phyloP scores from a whole-genome alignment of 1,140 invertebrate genomes.

The Trachymyrmex cornetzi region DNA sequence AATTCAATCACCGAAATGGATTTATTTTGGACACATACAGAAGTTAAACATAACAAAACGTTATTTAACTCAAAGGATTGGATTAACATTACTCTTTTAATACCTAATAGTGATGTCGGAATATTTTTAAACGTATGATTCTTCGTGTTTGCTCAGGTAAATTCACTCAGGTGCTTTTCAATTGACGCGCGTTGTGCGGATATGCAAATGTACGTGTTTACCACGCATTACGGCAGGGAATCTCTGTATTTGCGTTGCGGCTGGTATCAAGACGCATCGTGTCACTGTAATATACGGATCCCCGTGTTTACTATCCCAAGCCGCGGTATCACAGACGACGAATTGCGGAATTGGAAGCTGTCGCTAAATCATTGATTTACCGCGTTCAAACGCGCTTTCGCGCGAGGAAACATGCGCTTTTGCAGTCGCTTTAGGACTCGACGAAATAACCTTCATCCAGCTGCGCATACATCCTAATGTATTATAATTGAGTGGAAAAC shows the following conservation, averaged over 20 bases:
- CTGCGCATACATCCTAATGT: not conserved
- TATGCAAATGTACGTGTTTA: conserved; percentile 54
- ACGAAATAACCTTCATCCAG: not conserved
- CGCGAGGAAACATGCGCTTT: conserved; percentile 39
- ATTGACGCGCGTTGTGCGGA: conserved; percentile 31
- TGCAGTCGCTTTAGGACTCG: conserved; percentile 13
- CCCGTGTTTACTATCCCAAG: conserved; percentile 37
- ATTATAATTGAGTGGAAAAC: not conserved
- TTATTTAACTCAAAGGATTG: too few relatives aligned
- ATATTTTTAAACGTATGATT: not conserved
- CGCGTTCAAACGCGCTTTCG: conserved; percentile 21
- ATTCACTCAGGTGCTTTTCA: conserved; percentile 7
- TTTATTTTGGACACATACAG: too few relatives aligned
- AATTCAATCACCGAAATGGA: too few relatives aligned
- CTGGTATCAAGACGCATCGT: conserved; percentile 57
- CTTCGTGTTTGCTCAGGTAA: too few relatives aligned
- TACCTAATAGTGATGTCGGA: too few relatives aligned
- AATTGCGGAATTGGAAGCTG: conserved; percentile 46
- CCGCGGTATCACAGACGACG: conserved; percentile 39
- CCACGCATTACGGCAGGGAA: conserved; percentile 46
- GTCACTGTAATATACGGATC: conserved; percentile 45
- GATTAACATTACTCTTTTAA: too few relatives aligned
- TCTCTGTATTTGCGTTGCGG: conserved; percentile 52
- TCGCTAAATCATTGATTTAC: conserved; percentile 61
- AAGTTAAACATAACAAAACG: too few relatives aligned